These are phyloP conservation scores for Taenioides sp. DNA, from an alignment of 2,797 vertebrate species.

Conservation along the genomic window DNA sequence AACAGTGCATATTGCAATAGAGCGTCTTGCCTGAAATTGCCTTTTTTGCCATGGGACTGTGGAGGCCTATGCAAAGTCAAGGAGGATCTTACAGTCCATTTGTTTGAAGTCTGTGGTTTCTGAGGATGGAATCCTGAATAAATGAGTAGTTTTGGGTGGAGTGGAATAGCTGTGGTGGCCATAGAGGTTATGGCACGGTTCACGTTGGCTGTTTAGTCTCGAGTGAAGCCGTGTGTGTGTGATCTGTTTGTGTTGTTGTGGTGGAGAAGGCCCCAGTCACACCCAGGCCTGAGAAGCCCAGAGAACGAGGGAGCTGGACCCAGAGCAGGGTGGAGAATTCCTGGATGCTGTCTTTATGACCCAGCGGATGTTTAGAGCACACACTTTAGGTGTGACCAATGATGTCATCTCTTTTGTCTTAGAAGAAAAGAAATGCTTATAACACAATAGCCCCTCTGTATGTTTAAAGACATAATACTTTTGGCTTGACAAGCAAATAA, in stretches of 20 bases:
- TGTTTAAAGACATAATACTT: constrained; percentile 61
- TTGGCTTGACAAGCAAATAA: constrained; percentile 66
- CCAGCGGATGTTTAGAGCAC: constrained; percentile 79
- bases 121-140: constrained; percentile 39
- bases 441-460: constrained; percentile 70
- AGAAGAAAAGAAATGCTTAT: constrained; percentile 66
- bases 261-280: constrained; percentile 58
- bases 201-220: constrained; percentile 60
- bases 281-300: constrained; percentile 55
- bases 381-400: constrained; percentile 75
- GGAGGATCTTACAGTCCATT: constrained; percentile 27
- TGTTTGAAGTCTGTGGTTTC: constrained; percentile 31
- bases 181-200: constrained; percentile 56
- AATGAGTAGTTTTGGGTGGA: constrained; percentile 49
- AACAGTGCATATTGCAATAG: constrained; percentile 4
- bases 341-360: constrained; percentile 76
- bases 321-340: constrained; percentile 76
- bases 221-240: constrained; percentile 25
- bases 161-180: constrained; percentile 41
- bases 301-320: constrained; percentile 44
- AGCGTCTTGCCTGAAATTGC: constrained; percentile 24
- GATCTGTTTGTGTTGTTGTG: constrained; percentile 64
- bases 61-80: constrained; percentile 17
- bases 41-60: constrained; percentile 9
- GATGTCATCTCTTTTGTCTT: constrained; percentile 80